Percentiles rank a stretch among this genome's conserved stretches.
Evolutionary conservation across 1,140 invertebrate genomes (phyloP).

Genomic region (Gryon sp.): DNA sequence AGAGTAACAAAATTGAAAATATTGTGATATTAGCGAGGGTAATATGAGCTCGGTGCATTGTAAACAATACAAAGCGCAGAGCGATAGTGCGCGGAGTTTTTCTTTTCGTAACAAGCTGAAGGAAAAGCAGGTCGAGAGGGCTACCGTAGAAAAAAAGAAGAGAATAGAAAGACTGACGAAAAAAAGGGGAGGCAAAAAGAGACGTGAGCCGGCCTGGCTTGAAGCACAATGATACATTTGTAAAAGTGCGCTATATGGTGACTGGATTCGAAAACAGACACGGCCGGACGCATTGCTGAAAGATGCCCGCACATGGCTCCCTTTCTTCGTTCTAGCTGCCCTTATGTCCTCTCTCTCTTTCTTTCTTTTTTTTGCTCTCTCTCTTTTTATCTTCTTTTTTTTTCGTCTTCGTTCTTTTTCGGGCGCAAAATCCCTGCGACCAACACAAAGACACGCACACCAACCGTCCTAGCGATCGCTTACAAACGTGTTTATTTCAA

Average conservation of each 20-base stretch:
- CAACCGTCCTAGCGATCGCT: constrained; percentile 11
- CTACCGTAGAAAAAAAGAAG: constrained; percentile 18
- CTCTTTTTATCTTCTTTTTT: too few relatives aligned
- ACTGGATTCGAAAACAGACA: constrained; percentile 40
- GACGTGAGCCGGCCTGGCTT: constrained; percentile 12
- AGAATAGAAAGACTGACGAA: constrained; percentile 1
- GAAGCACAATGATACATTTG: constrained; percentile 38
- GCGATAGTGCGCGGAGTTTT: constrained; percentile 20
- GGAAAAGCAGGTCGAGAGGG: constrained; percentile 45
- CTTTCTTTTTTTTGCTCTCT: too few relatives aligned
- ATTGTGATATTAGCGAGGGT: constrained; percentile 21
- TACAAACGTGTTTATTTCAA: constrained; percentile 10
- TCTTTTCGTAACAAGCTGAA: constrained; percentile 27
- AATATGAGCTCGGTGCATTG: constrained; percentile 16
- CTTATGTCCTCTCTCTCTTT: too few relatives aligned
- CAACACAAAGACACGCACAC: constrained; percentile 19
- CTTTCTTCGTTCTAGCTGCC: constrained; percentile 10
- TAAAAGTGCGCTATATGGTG: constrained; percentile 26
- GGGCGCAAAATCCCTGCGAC: constrained; percentile 4
- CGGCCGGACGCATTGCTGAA: constrained; percentile 24
- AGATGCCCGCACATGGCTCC: constrained; percentile 29
- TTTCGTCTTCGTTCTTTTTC: too few relatives aligned
- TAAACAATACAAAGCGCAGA: constrained; percentile 17
- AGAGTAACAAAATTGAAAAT: constrained; percentile 9
- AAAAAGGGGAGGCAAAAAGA: constrained; percentile 6